These are phyloP conservation scores for Dicentrarchus labrax DNA, from an alignment of 2,113 vertebrate species.

Conservation along the genomic window DNA sequence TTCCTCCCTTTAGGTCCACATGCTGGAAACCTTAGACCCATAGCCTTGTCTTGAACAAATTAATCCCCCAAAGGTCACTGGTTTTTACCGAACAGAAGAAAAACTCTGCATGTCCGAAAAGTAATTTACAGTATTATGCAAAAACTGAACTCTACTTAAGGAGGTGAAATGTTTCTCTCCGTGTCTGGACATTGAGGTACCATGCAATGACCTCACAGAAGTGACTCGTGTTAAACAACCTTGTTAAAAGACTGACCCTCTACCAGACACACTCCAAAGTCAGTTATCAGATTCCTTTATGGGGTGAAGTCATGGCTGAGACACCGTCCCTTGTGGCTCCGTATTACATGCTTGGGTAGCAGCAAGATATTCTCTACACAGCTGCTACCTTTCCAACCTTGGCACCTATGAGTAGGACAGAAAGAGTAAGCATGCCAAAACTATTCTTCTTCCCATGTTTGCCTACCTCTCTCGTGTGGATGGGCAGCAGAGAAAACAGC, in stretches of 20 bases:
- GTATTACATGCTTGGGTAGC: slow-evolving; percentile 2
- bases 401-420: background rate
- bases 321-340: slow-evolving; percentile 10
- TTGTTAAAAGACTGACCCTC: slow-evolving; percentile 27
- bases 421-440: background rate
- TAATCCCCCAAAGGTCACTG: background rate
- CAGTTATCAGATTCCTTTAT: slow-evolving; percentile 30
- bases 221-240: slow-evolving; percentile 32
- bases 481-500: slow-evolving; percentile 93
- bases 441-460: background rate
- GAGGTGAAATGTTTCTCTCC: background rate
- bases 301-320: slow-evolving; percentile 23
- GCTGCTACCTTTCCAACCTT: background rate
- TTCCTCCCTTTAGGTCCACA: slow-evolving; percentile 45
- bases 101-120: background rate
- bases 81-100: background rate
- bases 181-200: background rate
- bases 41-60: slow-evolving; percentile 2
- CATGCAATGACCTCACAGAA: slow-evolving; percentile 6
- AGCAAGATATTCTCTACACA: slow-evolving; percentile 16
- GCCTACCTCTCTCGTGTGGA: slow-evolving; percentile 93
- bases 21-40: slow-evolving; percentile 25
- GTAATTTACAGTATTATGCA: slow-evolving; percentile 10
- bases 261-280: slow-evolving; percentile 8
- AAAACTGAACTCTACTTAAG: background rate